Evolutionary conservation across 2,888 invertebrate genomes (phyloP).

Genomic region (Drosophila aldrichi): DNA sequence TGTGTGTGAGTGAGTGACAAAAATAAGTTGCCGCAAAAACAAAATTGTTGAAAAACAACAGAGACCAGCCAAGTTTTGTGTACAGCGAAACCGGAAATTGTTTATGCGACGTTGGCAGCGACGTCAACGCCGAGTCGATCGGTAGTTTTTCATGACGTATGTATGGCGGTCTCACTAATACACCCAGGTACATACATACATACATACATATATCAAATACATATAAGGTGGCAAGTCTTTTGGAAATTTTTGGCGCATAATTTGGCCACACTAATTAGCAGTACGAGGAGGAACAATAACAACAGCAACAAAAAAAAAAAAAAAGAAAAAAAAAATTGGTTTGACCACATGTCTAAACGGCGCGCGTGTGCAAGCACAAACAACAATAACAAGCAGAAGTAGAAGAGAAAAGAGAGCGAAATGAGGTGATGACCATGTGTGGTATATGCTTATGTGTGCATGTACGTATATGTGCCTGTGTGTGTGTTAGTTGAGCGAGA

Average conservation of each 20-base stretch:
- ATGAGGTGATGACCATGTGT: slow-evolving; percentile 58
- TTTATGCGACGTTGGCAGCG: slow-evolving; percentile 63
- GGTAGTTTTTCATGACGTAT: slow-evolving; percentile 74
- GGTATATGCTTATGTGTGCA: not conserved
- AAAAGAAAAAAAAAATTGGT: slow-evolving; percentile 37
- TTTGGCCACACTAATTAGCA: slow-evolving; percentile 78
- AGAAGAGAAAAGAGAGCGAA: slow-evolving; percentile 47
- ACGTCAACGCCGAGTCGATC: slow-evolving; percentile 37
- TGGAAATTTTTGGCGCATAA: slow-evolving; percentile 69
- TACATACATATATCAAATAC: slow-evolving; percentile 11
- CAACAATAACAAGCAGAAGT: slow-evolving; percentile 8
- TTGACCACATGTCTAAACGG: slow-evolving; percentile 72
- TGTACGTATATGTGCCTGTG: not conserved
- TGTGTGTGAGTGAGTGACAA: slow-evolving; percentile 59
- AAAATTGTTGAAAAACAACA: slow-evolving; percentile 66
- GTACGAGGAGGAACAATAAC: slow-evolving; percentile 42
- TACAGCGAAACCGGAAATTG: slow-evolving; percentile 76
- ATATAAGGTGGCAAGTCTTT: slow-evolving; percentile 53
- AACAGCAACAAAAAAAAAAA: not conserved
- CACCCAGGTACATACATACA: slow-evolving; percentile 1
- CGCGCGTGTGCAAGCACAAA: slow-evolving; percentile 55
- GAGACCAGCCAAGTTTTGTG: slow-evolving; percentile 57
- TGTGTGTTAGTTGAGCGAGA: slow-evolving; percentile 60
- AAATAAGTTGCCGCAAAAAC: slow-evolving; percentile 73
- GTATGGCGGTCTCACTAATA: slow-evolving; percentile 39